These are phyloP conservation scores for Scaptomyza reducta DNA, from an alignment of 2,888 invertebrate species.

Conservation along the genomic window DNA sequence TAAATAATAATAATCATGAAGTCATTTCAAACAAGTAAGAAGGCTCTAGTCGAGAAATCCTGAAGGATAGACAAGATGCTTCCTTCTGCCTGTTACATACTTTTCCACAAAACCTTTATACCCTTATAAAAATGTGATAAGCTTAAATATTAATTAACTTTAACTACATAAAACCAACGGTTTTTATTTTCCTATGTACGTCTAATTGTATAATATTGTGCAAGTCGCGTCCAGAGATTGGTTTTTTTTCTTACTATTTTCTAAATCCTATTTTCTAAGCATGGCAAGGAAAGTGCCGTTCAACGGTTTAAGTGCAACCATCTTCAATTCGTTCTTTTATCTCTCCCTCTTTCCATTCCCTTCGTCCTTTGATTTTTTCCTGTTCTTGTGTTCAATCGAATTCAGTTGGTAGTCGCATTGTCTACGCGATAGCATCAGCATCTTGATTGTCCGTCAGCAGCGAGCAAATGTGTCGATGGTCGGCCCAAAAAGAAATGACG, in stretches of 20 bases:
- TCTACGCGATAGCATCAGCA: conserved; percentile 47
- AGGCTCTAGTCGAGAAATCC: no score
- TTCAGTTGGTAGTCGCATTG: conserved; percentile 30
- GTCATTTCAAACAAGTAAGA: no score
- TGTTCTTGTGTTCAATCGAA: conserved; percentile 39
- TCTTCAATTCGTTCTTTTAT: conserved; percentile 15
- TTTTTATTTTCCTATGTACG: neutral
- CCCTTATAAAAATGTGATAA: no score
- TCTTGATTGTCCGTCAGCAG: conserved; percentile 48
- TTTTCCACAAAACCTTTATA: no score
- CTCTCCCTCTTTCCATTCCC: neutral
- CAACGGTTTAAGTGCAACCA: conserved; percentile 25
- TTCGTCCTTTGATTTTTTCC: neutral
- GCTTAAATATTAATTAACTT: no score
- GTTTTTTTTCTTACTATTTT: neutral
- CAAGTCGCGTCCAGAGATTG: neutral
- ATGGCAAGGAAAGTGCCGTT: conserved; percentile 7
- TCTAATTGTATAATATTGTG: neutral
- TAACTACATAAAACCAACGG: no score
- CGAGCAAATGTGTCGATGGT: conserved; percentile 22
- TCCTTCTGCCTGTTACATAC: no score
- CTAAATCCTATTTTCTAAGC: conserved; percentile 10
- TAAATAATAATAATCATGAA: no score
- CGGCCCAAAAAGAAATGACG: conserved; percentile 36
- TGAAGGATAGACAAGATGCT: no score